Evolutionary conservation across 2,888 invertebrate species (phyloP).

Genomic region (Caenorhabditis angaria): DNA sequence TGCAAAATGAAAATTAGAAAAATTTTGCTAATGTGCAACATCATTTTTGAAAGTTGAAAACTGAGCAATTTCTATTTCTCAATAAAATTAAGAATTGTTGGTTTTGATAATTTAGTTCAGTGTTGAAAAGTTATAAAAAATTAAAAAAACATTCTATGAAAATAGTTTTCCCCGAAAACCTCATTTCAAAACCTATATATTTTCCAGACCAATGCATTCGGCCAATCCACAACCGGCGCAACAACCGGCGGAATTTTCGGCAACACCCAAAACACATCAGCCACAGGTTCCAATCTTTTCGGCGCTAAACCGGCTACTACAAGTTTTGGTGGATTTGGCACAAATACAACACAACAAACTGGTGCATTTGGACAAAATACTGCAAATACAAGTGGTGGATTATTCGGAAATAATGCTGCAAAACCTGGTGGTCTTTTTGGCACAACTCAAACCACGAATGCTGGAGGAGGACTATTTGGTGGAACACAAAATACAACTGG

Average conservation of each 20-base stretch:
- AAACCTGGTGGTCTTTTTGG: slow-evolving; percentile 55
- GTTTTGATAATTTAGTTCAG: no score
- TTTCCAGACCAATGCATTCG: slow-evolving; percentile 24
- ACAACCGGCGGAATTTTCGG: slow-evolving; percentile 70
- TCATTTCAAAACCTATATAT: not conserved
- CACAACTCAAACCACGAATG: slow-evolving; percentile 47
- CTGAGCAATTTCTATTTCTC: no score
- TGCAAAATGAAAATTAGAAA: no score
- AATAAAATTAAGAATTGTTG: no score
- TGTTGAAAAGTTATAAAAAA: no score
- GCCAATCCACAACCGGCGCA: slow-evolving; percentile 49
- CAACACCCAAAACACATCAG: slow-evolving; percentile 35
- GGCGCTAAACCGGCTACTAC: slow-evolving; percentile 52
- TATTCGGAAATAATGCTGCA: slow-evolving; percentile 51
- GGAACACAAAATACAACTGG: slow-evolving; percentile 18
- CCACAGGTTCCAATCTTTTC: slow-evolving; percentile 43
- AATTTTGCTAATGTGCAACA: no score
- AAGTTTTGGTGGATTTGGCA: slow-evolving; percentile 34
- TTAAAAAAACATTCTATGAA: no score
- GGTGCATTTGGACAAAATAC: slow-evolving; percentile 48
- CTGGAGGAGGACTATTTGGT: slow-evolving; percentile 36
- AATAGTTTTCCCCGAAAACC: not conserved
- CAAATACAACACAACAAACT: slow-evolving; percentile 37
- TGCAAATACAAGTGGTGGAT: slow-evolving; percentile 44
- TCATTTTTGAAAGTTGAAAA: not conserved